phyloP scores from a whole-genome alignment of 23 tunicate genomes.

The Corella eumyota region DNA sequence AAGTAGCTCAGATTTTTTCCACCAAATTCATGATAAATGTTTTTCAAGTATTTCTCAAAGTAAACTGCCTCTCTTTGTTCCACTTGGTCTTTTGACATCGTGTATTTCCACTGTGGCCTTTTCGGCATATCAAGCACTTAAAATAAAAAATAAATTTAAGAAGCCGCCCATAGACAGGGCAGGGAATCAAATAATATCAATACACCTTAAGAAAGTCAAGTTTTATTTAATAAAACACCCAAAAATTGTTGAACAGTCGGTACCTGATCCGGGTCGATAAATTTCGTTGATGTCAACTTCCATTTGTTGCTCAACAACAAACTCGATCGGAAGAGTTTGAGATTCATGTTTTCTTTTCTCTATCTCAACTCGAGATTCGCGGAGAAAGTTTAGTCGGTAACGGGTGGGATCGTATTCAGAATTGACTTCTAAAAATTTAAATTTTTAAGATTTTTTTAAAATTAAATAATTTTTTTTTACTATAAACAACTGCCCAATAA shows the following conservation, averaged over 20 bases:
- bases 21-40: conserved; percentile 47
- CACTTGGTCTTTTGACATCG: conserved; percentile 39
- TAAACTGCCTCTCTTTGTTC: conserved; percentile 61
- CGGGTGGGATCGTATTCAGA: conserved; percentile 11
- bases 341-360: conserved; percentile 22
- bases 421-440: background rate
- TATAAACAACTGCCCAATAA: background rate
- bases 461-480: background rate
- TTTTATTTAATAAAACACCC: too few species aligned
- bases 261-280: conserved; percentile 36
- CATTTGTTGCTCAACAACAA: conserved; percentile 15
- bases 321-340: conserved; percentile 17
- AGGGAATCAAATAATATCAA: too few species aligned
- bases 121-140: conserved; percentile 75
- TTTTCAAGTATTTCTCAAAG: conserved; percentile 52
- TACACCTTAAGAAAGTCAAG: too few species aligned
- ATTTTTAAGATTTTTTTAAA: too few species aligned
- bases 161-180: too few species aligned
- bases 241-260: background rate
- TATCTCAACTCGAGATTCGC: conserved; percentile 36
- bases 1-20: conserved; percentile 73
- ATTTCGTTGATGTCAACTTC: conserved; percentile 32
- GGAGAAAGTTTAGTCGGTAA: conserved; percentile 26
- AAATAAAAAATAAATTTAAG: background rate
- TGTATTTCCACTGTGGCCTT: conserved; percentile 78